Conservation (phyloP, 2,888 invertebrate genomes). For the Fissipunctia ypsillon region DNA sequence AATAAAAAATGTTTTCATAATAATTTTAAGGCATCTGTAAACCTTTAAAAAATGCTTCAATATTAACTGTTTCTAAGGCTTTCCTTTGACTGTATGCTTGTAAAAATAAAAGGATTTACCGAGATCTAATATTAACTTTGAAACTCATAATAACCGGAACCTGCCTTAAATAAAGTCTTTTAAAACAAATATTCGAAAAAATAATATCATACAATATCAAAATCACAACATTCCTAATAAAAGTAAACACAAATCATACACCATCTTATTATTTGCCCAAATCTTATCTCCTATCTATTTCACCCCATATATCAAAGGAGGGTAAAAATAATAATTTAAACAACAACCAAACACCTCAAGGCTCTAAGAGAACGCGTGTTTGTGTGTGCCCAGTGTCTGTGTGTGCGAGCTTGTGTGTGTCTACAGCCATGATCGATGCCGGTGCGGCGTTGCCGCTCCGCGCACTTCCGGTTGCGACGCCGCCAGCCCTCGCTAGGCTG, state of each 20-base stretch:
- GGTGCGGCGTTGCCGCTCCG: conserved; percentile 83
- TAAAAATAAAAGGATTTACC: too few species aligned
- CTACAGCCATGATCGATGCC: conserved; percentile 91
- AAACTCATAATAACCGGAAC: not conserved
- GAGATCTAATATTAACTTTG: too few species aligned
- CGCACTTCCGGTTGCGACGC: conserved; percentile 75
- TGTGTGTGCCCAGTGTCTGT: conserved; percentile 47
- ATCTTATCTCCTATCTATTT: conserved; percentile 47
- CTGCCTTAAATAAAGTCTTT: not conserved
- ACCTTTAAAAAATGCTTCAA: too few species aligned
- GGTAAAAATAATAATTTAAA: conserved; percentile 67
- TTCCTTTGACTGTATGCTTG: too few species aligned
- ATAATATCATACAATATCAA: not conserved
- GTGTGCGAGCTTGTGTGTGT: conserved; percentile 73
- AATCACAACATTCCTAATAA: not conserved
- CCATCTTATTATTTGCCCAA: conserved; percentile 42
- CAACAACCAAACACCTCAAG: conserved; percentile 70
- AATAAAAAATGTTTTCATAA: too few species aligned
- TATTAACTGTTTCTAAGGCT: too few species aligned
- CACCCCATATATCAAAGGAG: conserved; percentile 56
- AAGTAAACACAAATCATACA: conserved; percentile 5
- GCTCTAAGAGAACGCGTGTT: conserved; percentile 58
- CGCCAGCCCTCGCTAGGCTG: conserved; percentile 79
- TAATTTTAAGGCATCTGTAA: too few species aligned
- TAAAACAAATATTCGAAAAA: not conserved